phyloP scores from a whole-genome alignment of 2,113 vertebrate genomes.

The Catharus bicknelli region DNA sequence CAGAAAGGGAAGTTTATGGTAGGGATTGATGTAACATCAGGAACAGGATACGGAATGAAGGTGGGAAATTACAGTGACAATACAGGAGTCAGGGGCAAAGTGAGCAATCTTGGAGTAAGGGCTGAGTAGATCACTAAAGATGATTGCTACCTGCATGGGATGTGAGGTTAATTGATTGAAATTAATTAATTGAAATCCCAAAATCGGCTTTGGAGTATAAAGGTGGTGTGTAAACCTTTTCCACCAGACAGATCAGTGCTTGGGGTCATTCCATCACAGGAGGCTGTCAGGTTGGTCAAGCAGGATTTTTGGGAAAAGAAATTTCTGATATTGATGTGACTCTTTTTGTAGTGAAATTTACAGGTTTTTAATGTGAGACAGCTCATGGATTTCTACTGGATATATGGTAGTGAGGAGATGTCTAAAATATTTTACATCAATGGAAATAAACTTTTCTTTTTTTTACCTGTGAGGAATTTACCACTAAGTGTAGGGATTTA shows the following conservation, averaged over 20 bases:
- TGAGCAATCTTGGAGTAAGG: not conserved
- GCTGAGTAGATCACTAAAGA: not conserved
- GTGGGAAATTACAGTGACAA: not conserved
- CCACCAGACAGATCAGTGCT: not conserved
- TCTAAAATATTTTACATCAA: not conserved
- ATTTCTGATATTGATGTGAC: not conserved
- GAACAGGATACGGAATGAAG: not conserved
- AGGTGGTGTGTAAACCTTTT: not conserved
- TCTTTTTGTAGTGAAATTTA: not conserved
- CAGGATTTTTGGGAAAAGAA: not conserved
- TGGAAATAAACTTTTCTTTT: not conserved
- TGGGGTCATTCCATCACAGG: not conserved
- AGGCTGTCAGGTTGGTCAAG: not conserved
- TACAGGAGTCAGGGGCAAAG: not conserved
- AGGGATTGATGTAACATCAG: not conserved
- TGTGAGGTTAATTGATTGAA: not conserved
- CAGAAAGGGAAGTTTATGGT: not conserved
- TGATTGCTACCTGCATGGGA: not conserved
- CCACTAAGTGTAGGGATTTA: not conserved
- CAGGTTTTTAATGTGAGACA: not conserved
- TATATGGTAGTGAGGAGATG: not conserved
- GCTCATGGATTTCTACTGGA: not conserved
- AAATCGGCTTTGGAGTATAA: not conserved
- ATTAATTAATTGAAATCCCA: not conserved
- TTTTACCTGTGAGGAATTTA: not conserved